phyloP scores from a whole-genome alignment of 2,797 vertebrate species.

The Astyanax mexicanus region DNA sequence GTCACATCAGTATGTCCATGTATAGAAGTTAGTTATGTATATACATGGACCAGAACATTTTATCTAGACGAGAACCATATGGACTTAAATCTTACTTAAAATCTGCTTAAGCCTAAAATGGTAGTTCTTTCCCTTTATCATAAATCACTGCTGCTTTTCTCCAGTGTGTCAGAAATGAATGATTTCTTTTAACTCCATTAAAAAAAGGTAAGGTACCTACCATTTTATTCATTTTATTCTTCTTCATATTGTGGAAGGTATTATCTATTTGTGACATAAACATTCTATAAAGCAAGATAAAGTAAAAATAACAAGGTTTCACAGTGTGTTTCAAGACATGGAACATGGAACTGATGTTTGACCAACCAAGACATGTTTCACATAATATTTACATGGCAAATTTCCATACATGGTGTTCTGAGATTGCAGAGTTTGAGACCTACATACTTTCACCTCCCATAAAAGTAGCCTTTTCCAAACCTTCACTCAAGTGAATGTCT shows the following conservation, averaged over 20 bases:
- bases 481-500: constrained; percentile 10
- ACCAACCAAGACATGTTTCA: background rate
- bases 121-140: background rate
- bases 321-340: too few relatives aligned
- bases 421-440: constrained; percentile 14
- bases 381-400: constrained; percentile 1
- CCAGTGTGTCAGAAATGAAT: background rate
- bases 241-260: too few relatives aligned
- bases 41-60: constrained; percentile 10
- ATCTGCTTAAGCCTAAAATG: background rate
- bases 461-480: constrained; percentile 23
- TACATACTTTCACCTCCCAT: background rate
- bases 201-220: background rate
- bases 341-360: too few relatives aligned
- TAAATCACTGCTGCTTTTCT: background rate
- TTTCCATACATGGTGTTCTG: constrained; percentile 1
- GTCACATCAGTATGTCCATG: background rate
- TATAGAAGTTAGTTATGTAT: constrained; percentile 23
- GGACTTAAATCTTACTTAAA: background rate
- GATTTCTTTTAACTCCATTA: background rate
- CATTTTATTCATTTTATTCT: too few relatives aligned
- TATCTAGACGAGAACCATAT: constrained; percentile 9
- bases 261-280: too few relatives aligned
- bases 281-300: too few relatives aligned
- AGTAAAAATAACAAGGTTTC: too few relatives aligned